Evolutionary conservation across 2,888 invertebrate species (phyloP).

Genomic region (Pheosia tremula): DNA sequence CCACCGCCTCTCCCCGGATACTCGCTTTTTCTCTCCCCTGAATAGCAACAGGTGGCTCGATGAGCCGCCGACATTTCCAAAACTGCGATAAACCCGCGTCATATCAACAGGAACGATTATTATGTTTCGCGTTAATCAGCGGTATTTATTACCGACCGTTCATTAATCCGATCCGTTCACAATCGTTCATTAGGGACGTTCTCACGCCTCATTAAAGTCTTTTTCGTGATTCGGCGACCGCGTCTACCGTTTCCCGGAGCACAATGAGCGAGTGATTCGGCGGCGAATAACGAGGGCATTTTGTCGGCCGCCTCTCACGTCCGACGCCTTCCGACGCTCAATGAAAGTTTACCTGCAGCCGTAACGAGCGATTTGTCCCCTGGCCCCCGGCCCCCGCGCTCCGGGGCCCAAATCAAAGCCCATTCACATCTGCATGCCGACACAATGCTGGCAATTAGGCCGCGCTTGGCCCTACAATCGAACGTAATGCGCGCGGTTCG

Average conservation of each 20-base stretch:
- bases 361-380: constrained; percentile 85
- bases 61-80: constrained; percentile 56
- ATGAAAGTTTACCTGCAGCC: constrained; percentile 85
- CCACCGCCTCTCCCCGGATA: constrained; percentile 45
- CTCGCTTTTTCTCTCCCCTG: constrained; percentile 70
- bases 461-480: constrained; percentile 80
- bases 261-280: constrained; percentile 85
- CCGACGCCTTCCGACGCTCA: constrained; percentile 85
- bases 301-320: constrained; percentile 84
- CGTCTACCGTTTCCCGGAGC: constrained; percentile 83
- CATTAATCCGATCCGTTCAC: constrained; percentile 74
- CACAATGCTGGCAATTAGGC: constrained; percentile 85
- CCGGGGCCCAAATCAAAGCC: constrained; percentile 83
- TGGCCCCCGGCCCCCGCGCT: constrained; percentile 69
- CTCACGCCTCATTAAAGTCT: constrained; percentile 84
- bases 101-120: constrained; percentile 6
- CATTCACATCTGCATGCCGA: constrained; percentile 85
- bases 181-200: constrained; percentile 82
- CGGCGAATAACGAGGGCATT: constrained; percentile 85
- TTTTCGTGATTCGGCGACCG: constrained; percentile 81
- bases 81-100: constrained; percentile 42
- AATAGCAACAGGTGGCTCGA: constrained; percentile 70
- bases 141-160: constrained; percentile 77
- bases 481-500: constrained; percentile 80
- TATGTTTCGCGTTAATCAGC: constrained; percentile 56